These are phyloP conservation scores for Gymnosoma rotundatum DNA, from an alignment of 2,888 invertebrate species.

Conservation along the genomic window DNA sequence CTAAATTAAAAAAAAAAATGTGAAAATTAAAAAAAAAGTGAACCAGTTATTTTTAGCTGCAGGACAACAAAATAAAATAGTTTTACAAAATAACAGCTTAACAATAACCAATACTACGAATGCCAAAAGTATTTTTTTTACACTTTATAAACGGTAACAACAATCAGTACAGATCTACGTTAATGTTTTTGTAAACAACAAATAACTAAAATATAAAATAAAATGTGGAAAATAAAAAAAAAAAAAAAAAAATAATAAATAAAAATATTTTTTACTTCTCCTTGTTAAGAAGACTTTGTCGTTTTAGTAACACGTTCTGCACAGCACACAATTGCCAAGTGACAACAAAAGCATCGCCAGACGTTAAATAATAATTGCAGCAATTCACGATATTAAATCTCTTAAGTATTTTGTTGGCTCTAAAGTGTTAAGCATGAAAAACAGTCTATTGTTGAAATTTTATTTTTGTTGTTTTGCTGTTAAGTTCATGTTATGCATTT, in stretches of 20 bases:
- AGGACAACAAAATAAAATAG: not conserved
- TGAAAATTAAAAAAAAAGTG: too few relatives aligned
- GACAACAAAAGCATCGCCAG: not conserved
- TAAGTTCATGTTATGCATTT: not conserved
- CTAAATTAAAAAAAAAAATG: too few relatives aligned
- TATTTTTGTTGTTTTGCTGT: not conserved
- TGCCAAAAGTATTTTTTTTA: conserved; percentile 10
- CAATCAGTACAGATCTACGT: not conserved
- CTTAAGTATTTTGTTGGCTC: not conserved
- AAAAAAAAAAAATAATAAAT: not conserved
- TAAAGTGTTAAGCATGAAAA: conserved; percentile 8
- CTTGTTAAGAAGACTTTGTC: not conserved
- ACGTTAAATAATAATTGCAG: conserved; percentile 27
- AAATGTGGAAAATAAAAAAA: not conserved
- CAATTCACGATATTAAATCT: conserved; percentile 19
- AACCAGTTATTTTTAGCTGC: too few relatives aligned
- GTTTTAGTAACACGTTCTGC: not conserved
- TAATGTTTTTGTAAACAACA: not conserved
- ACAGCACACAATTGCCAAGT: too few relatives aligned
- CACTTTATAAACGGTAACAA: conserved; percentile 25
- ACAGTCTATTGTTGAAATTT: conserved; percentile 1
- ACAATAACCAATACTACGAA: not conserved
- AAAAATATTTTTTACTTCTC: not conserved
- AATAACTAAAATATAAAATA: not conserved
- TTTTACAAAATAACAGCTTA: not conserved